Evolutionary conservation across 2,113 vertebrate genomes (phyloP).

Genomic region (Anoplopoma fimbria): DNA sequence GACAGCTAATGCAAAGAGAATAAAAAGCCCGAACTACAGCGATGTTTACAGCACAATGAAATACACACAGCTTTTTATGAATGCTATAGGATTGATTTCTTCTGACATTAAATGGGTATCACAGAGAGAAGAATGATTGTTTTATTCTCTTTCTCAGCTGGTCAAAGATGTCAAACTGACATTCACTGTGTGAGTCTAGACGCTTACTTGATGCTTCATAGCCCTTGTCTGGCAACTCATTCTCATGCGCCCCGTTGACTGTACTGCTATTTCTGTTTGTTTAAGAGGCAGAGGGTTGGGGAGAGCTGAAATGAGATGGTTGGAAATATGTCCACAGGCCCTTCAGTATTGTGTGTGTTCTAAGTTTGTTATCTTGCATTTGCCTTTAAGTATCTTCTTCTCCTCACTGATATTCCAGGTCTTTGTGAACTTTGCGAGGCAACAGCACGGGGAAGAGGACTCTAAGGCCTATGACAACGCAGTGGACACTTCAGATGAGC

Average conservation of each 20-base stretch:
- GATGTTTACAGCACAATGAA: slow-evolving; percentile 68
- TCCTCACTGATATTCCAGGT: slow-evolving; percentile 68
- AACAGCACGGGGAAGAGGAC: slow-evolving; percentile 67
- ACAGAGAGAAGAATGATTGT: slow-evolving; percentile 68
- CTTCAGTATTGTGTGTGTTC: slow-evolving; percentile 6
- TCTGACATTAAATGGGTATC: slow-evolving; percentile 70
- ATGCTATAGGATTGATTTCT: slow-evolving; percentile 64
- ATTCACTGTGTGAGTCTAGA: slow-evolving; percentile 60
- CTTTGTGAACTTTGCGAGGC: slow-evolving; percentile 82
- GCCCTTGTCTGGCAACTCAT: slow-evolving; percentile 60
- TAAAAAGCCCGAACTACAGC: slow-evolving; percentile 27
- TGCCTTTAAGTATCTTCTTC: slow-evolving; percentile 7
- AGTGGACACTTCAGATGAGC: slow-evolving; percentile 75
- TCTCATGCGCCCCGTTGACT: slow-evolving; percentile 51
- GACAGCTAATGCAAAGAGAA: slow-evolving; percentile 36
- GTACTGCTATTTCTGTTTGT: slow-evolving; percentile 45
- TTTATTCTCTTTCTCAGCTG: slow-evolving; percentile 70
- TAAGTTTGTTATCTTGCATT: slow-evolving; percentile 12
- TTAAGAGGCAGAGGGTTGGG: slow-evolving; percentile 24
- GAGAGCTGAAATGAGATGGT: slow-evolving; percentile 4
- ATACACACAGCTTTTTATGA: slow-evolving; percentile 65
- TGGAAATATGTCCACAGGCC: slow-evolving; percentile 28
- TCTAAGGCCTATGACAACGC: slow-evolving; percentile 50
- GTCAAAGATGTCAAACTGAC: slow-evolving; percentile 72
- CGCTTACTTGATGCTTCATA: slow-evolving; percentile 57